Base-by-base conservation (phyloP, 2,113 vertebrate species). In the Psettodes erumei region DNA sequence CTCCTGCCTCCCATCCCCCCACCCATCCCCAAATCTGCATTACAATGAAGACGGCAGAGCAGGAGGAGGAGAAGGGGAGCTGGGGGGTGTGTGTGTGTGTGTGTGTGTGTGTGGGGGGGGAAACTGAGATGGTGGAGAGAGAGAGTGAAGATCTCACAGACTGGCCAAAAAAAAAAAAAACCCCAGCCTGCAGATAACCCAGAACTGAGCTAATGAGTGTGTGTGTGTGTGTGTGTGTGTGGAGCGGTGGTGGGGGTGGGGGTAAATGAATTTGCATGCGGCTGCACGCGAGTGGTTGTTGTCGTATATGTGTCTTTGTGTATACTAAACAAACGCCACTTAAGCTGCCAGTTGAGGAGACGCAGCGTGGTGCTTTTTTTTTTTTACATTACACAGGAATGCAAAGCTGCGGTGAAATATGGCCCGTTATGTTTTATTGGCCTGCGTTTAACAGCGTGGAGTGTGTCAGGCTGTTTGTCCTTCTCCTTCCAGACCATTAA, bases 21-120 rank as follows among this genome's bases (percentile, higher is more conserved):
- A 86, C 38, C 15, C 21, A 0, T 58, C 53, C 76, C 75, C 32
- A 82, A 86, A 91, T 93, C 86, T 92, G 82, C 89, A 93, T 93
- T 47, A 93, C 88, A 93, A 92, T 92, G 25, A 88, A 82, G 75
- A 82, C 62, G 53, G 66, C 27, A 54, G 64, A 71, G 70, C 28
- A 58, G 77, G 64, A 66, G 23, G 40, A 40, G 23, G 28, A 19
- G 58, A 60, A 64, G 53, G 58, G 47, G 40, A 16, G 53, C 10
- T 25, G 18, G 42, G 33, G 23, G 33, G 12, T 18, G 0, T 6
- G 13, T 43, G 53, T 56, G 38, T 28, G 74, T 32, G 12, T 18
- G 0, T 6, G 13, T 43, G 53, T 56, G 38, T 28, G 74, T 32
- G 21, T 79, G 27, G 25, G 11, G 72, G 32, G 50, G 43, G 43